Conservation (phyloP, 23 tunicate species). For the Styela clava region DNA sequence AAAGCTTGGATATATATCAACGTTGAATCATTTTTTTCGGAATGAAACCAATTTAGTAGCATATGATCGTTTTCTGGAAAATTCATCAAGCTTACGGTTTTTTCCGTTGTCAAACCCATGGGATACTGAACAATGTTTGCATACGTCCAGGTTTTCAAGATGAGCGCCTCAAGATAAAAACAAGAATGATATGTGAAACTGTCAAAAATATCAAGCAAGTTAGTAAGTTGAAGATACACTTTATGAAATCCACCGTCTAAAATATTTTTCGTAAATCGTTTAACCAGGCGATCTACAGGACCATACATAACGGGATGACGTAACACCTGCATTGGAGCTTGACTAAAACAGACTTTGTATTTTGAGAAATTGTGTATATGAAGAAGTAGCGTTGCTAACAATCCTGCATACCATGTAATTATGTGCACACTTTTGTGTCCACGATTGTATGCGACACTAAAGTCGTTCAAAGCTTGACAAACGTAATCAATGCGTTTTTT, state of each 20-base stretch:
- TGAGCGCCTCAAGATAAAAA: not conserved
- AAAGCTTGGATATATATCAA: too few species aligned
- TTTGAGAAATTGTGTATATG: not conserved
- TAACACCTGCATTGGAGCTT: not conserved
- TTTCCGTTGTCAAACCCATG: not conserved
- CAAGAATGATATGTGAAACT: not conserved
- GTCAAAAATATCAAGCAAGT: not conserved
- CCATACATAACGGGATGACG: not conserved
- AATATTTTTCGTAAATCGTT: too few species aligned
- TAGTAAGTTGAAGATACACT: too few species aligned
- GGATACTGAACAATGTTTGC: not conserved
- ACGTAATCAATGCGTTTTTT: not conserved
- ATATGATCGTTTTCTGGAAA: not conserved
- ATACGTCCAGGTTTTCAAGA: not conserved
- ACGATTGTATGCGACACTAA: not conserved
- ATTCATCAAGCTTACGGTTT: not conserved
- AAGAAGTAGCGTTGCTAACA: not conserved
- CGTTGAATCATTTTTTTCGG: not conserved
- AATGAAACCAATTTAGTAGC: not conserved
- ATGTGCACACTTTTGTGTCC: not conserved
- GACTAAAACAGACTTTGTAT: not conserved
- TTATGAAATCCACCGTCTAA: not conserved
- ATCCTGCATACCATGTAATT: not conserved
- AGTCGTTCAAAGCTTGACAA: not conserved
- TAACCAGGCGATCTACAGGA: not conserved